A percentile compares a stretch with the other conserved stretches of the same genome.
Evolutionary conservation across 2,113 vertebrate genomes (phyloP).

Genomic region (Hippocampus mohnikei): DNA sequence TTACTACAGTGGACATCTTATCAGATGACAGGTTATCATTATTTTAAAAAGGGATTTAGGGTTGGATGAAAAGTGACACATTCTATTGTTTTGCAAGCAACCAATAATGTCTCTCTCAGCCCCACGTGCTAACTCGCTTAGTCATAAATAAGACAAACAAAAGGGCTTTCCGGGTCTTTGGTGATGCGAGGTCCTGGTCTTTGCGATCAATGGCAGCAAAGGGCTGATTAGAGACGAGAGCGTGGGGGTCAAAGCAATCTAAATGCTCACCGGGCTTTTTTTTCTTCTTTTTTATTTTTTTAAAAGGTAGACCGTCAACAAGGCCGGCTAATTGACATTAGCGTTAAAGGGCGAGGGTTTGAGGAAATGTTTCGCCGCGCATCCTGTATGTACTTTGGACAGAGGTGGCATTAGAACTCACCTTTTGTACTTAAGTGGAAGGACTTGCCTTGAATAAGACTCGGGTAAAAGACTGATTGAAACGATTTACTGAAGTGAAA

Average conservation of each 20-base stretch:
- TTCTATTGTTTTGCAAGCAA: too few species aligned
- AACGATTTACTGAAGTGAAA: not conserved
- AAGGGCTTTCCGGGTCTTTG: conserved; percentile 1
- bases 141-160: not conserved
- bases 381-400: not conserved
- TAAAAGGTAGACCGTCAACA: conserved; percentile 5
- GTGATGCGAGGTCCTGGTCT: not conserved
- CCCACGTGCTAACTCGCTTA: not conserved
- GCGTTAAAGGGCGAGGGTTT: not conserved
- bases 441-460: not conserved
- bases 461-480: not conserved
- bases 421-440: not conserved
- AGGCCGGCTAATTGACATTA: not conserved
- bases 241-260: conserved; percentile 44
- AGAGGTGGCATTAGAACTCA: not conserved
- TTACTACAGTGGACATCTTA: too few species aligned
- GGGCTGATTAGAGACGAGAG: conserved; percentile 44
- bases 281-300: conserved; percentile 20
- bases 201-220: conserved; percentile 18
- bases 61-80: too few species aligned
- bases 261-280: not conserved
- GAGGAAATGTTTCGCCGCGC: not conserved
- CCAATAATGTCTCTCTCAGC: too few species aligned
- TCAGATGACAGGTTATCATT: too few species aligned
- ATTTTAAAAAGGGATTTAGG: too few species aligned